These are phyloP conservation scores for Mechanitis mazaeus DNA, from an alignment of 2,888 invertebrate species.

Conservation along the genomic window DNA sequence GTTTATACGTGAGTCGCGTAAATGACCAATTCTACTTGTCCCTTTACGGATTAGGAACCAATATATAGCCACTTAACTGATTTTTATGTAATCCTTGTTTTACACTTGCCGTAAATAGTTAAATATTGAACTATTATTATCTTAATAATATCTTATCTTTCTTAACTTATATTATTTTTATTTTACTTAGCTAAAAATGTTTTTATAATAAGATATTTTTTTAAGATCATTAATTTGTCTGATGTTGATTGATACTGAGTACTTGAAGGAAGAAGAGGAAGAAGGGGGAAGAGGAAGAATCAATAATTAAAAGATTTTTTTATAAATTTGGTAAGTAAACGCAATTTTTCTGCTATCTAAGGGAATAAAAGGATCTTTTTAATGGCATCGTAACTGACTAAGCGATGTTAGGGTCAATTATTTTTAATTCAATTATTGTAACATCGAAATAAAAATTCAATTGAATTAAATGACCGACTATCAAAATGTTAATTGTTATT, in stretches of 20 bases:
- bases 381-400: slow-evolving; percentile 2
- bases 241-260: too few species aligned
- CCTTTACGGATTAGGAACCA: slow-evolving; percentile 23
- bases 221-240: too few species aligned
- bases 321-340: neutral
- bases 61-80: slow-evolving; percentile 24
- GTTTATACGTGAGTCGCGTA: slow-evolving; percentile 45
- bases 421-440: slow-evolving; percentile 21
- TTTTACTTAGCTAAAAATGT: too few species aligned
- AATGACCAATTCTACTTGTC: slow-evolving; percentile 33
- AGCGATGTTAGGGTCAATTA: slow-evolving; percentile 21
- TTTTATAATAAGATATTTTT: too few species aligned
- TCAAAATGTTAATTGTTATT: slow-evolving; percentile 35
- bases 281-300: neutral
- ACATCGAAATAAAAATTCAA: slow-evolving; percentile 21
- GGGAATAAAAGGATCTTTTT: slow-evolving; percentile 5
- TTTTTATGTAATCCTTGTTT: slow-evolving; percentile 14
- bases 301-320: neutral
- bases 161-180: too few species aligned
- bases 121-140: slow-evolving; percentile 9
- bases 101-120: neutral
- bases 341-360: neutral
- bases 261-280: too few species aligned
- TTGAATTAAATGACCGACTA: slow-evolving; percentile 23
- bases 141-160: too few species aligned